Base-by-base conservation (phyloP, 2,797 vertebrate genomes). In the Pipistrellus kuhlii region DNA sequence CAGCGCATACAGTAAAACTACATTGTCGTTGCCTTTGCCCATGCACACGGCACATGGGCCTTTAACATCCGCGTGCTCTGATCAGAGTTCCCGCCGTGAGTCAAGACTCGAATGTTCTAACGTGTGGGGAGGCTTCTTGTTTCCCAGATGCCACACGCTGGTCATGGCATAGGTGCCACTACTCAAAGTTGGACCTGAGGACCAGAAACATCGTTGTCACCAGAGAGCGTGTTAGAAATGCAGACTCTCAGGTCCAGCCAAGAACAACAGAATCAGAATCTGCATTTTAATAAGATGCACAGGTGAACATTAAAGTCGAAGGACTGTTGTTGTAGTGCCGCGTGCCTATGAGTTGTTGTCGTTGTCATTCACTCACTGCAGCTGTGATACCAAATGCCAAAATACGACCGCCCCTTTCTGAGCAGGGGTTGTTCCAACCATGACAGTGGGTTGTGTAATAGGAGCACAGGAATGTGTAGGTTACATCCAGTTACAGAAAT, bases 211-310 rank as follows among this genome's bases (percentile, higher is more conserved):
- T 27, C 66, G 11, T 41, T 13, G 51, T 68, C 21, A 18, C 32
- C 25, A 23, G 6, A 72, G 25, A 90, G 13, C 57, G 88, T 35
- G 21, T 90, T 71, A 71, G 62, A 85, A 85, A 84, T n/a, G 59
- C 48, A 81, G 55, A 76, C 13, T 69, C 17, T 59, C 6, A n/a
- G 62, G 55, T 57, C 35, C n/a, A 68, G 48, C 44, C 27, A 64
- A 66, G 83, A 91, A 77, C 53, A 46, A 64, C 32, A 38, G 38
- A 89, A 68, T 55, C 55, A 87, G 85, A 82, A 85, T 78, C 64
- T 91, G 69, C 62, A 55, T 68, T 85, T 81, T 53, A 78, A 84
- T n/a, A 88, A 80, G 81, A 66, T 32, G 17, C 10, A 2, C 66
- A 71, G 57, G 11, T 30, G 64, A 87, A 75, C 51, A 46, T 69